These are phyloP conservation scores for Clamator glandarius DNA, from an alignment of 2,797 vertebrate species.

Conservation along the genomic window DNA sequence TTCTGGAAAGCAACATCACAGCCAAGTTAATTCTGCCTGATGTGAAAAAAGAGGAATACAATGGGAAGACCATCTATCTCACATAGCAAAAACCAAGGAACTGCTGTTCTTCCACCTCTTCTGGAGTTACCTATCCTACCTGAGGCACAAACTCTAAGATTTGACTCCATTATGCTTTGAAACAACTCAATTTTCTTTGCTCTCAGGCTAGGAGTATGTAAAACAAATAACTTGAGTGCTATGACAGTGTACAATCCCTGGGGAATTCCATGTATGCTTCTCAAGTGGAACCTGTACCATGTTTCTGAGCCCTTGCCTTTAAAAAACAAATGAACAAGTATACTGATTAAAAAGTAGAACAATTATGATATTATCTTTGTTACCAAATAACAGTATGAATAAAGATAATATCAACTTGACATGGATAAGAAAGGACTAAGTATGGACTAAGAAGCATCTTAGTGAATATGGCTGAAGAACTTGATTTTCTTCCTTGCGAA, in stretches of 20 bases:
- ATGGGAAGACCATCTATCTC: not conserved
- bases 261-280: not conserved
- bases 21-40: not conserved
- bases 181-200: constrained; percentile 8
- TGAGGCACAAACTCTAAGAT: not conserved
- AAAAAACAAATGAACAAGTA: constrained; percentile 16
- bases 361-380: not conserved
- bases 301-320: not conserved
- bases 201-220: not conserved
- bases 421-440: not conserved
- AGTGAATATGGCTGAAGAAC: not conserved
- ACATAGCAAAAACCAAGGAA: not conserved
- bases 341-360: not conserved
- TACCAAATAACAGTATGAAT: not conserved
- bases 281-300: not conserved
- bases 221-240: not conserved
- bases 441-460: not conserved
- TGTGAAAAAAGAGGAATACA: not conserved
- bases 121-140: not conserved
- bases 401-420: not conserved
- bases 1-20: not conserved
- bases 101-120: not conserved
- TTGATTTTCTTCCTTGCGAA: not conserved
- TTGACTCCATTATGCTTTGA: not conserved
- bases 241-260: not conserved